Evolutionary conservation across 2,888 invertebrate genomes (phyloP), one percentile per base, ranked within the genome.

Genomic region (Saturnia pavonia): DNA sequence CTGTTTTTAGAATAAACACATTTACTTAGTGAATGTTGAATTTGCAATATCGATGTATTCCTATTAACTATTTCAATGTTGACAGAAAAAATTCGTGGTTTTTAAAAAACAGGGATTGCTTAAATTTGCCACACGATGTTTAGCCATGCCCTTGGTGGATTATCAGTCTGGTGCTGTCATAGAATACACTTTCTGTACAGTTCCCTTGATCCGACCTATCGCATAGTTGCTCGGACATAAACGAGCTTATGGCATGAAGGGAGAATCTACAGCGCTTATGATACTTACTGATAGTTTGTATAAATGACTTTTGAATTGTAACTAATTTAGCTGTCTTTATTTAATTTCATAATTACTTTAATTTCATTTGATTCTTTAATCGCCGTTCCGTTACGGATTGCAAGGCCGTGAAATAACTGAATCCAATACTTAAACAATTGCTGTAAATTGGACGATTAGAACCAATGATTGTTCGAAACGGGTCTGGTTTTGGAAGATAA

Each of bases 401-500:
- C 40, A 40, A 65, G 69, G 67, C 76, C 76, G 72, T 78, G 74
- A 75, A 79, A 25, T 63, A 16, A 45, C 60, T 57, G 68, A 71
- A 54, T 27, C 48, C 27, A 68, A 54, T 54, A 40, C 16, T 74
- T 72, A 68, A 74, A 72, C 72, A 75, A 79, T 77, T 77, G 82
- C 76, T 74, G 75, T 82, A 81, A 86, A 88, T 87, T 86, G 85
- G 80, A 85, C 80, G 84, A 88, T 88, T 86, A 82, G 81, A 80
- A 80, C 81, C 84, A 34, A 68, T 79, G 69, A 81, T 82, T 81
- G 80, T 77, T 75, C 74, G 79, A 85, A 84, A 80, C 80, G 75
- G 87, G 89, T 88, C 89, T 85, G 73, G 85, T 83, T 76, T 81
- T 78, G 71, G 72, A 69, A 14, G 43, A 69, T n/a, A 65, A 7